Evolutionary conservation across 2,888 invertebrate genomes (phyloP), one percentile per base, ranked within the genome.

Genomic region (Hipparchia semele): DNA sequence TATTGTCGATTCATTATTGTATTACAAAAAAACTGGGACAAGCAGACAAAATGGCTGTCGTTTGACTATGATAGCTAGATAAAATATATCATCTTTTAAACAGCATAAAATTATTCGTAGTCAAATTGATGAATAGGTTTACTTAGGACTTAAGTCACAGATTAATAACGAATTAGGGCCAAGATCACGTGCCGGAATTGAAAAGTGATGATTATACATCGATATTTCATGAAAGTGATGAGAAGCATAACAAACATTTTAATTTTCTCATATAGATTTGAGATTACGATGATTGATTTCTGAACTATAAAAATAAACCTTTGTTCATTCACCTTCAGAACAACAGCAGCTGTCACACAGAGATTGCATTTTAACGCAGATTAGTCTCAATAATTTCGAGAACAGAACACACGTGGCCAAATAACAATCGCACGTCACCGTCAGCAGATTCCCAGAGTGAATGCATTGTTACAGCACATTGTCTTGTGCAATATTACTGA

Each of bases 401-500:
- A 61, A 61, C 51, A 49, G 46, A 68, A 51, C 69, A 74, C 61
- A 74, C 61, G 49, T 56, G 45, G 59, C 6, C 59, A 23, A 49
- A 71, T 46, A 66, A 71, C 60, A 58, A 65, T 71, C 68, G 49
- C 53, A 13, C 59, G 49, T 33, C 58, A 33, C 39, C 66, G 75
- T 75, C 74, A 73, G 70, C 73, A 64, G 53, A 60, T 56, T 62
- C 72, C 71, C 73, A 65, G 72, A 68, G 68, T 13, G 51, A 85
- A 86, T 80, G 87, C 86, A 90, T 90, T 91, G 91, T 92, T 88
- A 81, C 80, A 79, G 82, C 80, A 90, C 90, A 91, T 89, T 91
- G 86, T 87, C 87, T 92, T 92, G 89, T 85, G 90, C 88, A 92
- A 92, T 87, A 87, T 84, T 83, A 88, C 89, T 90, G 88, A 89